phyloP scores from a whole-genome alignment of 2,113 vertebrate species.

The Tychaedon coryphoeus region DNA sequence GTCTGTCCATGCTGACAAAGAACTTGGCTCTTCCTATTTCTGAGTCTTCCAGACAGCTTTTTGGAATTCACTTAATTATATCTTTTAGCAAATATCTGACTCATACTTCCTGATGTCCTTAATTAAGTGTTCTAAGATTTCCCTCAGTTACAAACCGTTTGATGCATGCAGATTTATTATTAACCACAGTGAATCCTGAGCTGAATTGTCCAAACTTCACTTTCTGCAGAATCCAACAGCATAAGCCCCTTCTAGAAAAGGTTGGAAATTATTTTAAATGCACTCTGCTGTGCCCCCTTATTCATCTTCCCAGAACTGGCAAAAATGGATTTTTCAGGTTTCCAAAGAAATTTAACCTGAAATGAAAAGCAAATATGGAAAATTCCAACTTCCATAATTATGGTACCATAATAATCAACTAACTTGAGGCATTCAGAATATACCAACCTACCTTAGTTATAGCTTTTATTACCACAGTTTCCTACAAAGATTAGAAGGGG shows the following conservation, averaged over 20 bases:
- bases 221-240: neutral
- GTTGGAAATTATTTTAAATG: neutral
- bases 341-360: neutral
- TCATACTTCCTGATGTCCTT: neutral
- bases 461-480: neutral
- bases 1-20: neutral
- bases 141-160: neutral
- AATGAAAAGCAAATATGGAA: neutral
- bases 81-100: neutral
- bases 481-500: neutral
- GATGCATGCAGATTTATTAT: neutral
- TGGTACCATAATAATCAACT: neutral
- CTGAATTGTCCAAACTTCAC: neutral
- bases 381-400: neutral
- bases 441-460: neutral
- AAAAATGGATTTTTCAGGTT: neutral
- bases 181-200: neutral
- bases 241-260: neutral
- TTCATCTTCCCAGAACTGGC: neutral
- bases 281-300: neutral
- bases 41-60: neutral
- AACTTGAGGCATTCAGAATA: neutral
- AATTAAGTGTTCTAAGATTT: neutral
- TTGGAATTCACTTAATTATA: neutral
- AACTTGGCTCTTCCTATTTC: neutral